Evolutionary conservation across 2,797 vertebrate species (phyloP).

Genomic region (Morelia viridis): DNA sequence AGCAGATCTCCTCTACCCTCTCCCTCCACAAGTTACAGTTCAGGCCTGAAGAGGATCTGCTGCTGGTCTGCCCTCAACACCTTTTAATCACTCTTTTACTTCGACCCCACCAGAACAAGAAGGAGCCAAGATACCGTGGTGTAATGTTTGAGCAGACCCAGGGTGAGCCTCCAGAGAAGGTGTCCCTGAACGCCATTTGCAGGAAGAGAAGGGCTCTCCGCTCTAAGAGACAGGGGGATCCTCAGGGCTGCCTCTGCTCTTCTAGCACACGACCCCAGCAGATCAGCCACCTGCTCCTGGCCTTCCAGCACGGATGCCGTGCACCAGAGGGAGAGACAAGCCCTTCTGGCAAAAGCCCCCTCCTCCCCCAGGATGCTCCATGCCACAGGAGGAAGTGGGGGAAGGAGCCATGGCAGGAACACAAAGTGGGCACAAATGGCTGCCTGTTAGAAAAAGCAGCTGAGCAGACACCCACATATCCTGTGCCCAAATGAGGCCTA

Average conservation of each 20-base stretch:
- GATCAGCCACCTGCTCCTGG: not conserved
- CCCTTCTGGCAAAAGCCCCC: conserved; percentile 40
- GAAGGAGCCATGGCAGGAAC: conserved; percentile 46
- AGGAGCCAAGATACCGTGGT: conserved; percentile 58
- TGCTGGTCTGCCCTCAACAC: conserved; percentile 66
- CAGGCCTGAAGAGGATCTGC: conserved; percentile 73
- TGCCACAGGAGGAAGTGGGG: conserved; percentile 56
- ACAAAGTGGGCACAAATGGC: conserved; percentile 38
- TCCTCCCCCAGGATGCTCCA: conserved; percentile 44
- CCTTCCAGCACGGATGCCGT: not conserved
- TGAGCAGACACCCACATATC: conserved; percentile 54
- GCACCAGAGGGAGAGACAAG: too few relatives aligned
- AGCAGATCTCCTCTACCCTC: conserved; percentile 27
- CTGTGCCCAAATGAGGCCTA: not conserved
- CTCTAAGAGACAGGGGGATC: not conserved
- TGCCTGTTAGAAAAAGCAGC: conserved; percentile 34
- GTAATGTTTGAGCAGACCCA: conserved; percentile 46
- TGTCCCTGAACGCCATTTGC: not conserved
- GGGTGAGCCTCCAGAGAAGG: conserved; percentile 34
- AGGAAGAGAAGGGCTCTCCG: not conserved
- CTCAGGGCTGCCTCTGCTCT: too few relatives aligned
- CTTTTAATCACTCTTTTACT: conserved; percentile 77
- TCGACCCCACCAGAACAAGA: conserved; percentile 70
- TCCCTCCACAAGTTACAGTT: conserved; percentile 59
- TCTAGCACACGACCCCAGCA: not conserved